Base-by-base conservation (phyloP, 2,888 invertebrate genomes). In the Agrochola lychnidis region DNA sequence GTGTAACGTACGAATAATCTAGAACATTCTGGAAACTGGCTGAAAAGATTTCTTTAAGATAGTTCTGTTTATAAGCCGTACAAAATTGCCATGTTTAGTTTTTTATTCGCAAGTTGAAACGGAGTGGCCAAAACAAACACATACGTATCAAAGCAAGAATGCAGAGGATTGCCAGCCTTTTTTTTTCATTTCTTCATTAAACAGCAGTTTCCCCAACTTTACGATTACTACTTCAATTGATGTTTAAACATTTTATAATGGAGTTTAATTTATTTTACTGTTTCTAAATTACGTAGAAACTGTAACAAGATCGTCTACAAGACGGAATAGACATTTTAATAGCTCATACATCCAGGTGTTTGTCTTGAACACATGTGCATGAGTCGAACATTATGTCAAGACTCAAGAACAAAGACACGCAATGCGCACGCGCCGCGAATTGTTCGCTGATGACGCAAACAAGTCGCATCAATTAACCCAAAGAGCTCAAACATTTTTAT, bases 401-500 rank as follows among this genome's bases (percentile, higher is more conserved):
- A 82, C 78, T 78, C 75, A 63, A 69, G 80, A 85, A 87, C 89
- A 87, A 87, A 88, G 86, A 78, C 77, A 82, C 76, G 82, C 85
- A 82, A 59, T 30, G 66, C 76, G 79, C 78, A 73, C 78, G 79
- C 80, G 78, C 72, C 72, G 72, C 73, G 66, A 78, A 83, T 83
- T 69, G 73, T 66, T 82, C 67, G 68, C 64, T 70, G 67, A 76
- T 89, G 89, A 89, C 88, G 85, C 88, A 86, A 82, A 53, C 73
- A 74, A 64, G 62, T 77, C 71, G 71, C 79, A 76, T 74, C 79
- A 79, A 83, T 87, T 86, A 86, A 68, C 68, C 63, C 71, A 78
- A 83, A 78, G 72, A 76, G 72, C 73, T 84, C 36, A 70, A 79
- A 84, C 74, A 76, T 76, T 79, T 76, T 78, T 76, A 78, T 84